These are phyloP conservation scores for Garrulus glandarius DNA, from an alignment of 2,797 vertebrate genomes.

Conservation along the genomic window DNA sequence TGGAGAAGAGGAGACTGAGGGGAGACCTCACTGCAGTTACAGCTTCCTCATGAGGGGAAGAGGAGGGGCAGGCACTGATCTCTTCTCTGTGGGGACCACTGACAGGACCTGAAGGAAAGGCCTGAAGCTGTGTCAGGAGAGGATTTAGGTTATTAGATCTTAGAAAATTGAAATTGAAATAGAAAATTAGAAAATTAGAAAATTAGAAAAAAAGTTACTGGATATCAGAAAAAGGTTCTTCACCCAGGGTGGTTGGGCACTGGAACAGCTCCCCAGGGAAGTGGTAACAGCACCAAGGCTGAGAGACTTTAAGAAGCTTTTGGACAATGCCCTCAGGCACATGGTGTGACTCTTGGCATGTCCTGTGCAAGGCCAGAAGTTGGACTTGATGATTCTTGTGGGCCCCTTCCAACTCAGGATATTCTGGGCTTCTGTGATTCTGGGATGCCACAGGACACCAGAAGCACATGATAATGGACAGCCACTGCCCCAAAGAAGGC, in stretches of 20 bases:
- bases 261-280: neutral
- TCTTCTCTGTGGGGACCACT: neutral
- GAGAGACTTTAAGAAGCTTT: neutral
- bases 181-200: neutral
- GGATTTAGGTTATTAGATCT: neutral
- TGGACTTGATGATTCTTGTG: neutral
- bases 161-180: neutral
- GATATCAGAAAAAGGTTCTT: neutral
- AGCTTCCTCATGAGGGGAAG: neutral
- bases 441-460: neutral
- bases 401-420: neutral
- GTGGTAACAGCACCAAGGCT: neutral
- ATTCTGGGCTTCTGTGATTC: neutral
- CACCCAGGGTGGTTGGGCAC: neutral
- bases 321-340: neutral
- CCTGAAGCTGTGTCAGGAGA: neutral
- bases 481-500: neutral
- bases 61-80: neutral
- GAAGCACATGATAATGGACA: neutral
- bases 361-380: neutral
- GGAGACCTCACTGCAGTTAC: neutral
- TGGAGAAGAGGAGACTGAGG: neutral
- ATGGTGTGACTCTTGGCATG: rapidly evolving
- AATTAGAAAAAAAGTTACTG: neutral
- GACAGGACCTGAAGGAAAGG: neutral